phyloP scores from a whole-genome alignment of 2,888 invertebrate species.

The Andrena flavipes region DNA sequence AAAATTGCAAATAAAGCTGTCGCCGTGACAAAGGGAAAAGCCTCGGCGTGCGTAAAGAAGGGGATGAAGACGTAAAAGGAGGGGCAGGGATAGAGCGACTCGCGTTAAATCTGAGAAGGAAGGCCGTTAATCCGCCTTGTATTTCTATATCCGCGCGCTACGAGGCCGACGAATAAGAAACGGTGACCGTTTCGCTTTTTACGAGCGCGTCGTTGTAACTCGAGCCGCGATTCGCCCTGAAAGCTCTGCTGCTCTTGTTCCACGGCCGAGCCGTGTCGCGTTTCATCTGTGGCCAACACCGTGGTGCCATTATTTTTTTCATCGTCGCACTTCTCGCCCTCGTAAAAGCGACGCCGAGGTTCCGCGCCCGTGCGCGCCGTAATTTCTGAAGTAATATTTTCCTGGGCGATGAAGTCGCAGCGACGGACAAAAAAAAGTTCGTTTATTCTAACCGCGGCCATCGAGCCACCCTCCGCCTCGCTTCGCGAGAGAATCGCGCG shows the following conservation, averaged over 20 bases:
- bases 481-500: constrained; percentile 15
- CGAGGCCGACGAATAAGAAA: constrained; percentile 34
- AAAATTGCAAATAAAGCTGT: no score
- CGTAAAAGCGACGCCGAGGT: constrained; percentile 32
- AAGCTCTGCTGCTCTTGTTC: constrained; percentile 10
- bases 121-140: constrained; percentile 41
- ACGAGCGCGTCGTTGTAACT: constrained; percentile 37
- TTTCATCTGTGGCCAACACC: constrained; percentile 50
- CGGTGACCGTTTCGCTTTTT: constrained; percentile 41
- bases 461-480: constrained; percentile 12
- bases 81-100: neutral
- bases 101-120: constrained; percentile 36
- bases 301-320: constrained; percentile 44
- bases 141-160: constrained; percentile 38
- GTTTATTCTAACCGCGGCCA: constrained; percentile 41
- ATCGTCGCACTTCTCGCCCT: constrained; percentile 39
- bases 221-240: constrained; percentile 33
- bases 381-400: constrained; percentile 60
- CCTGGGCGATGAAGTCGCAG: constrained; percentile 46
- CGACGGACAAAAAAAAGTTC: constrained; percentile 34
- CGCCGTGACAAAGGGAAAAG: neutral
- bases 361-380: constrained; percentile 13
- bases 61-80: neutral
- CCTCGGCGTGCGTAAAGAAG: neutral
- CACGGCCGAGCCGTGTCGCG: constrained; percentile 10